phyloP scores from a whole-genome alignment of 2,797 vertebrate genomes.

The Onychomys torridus region DNA sequence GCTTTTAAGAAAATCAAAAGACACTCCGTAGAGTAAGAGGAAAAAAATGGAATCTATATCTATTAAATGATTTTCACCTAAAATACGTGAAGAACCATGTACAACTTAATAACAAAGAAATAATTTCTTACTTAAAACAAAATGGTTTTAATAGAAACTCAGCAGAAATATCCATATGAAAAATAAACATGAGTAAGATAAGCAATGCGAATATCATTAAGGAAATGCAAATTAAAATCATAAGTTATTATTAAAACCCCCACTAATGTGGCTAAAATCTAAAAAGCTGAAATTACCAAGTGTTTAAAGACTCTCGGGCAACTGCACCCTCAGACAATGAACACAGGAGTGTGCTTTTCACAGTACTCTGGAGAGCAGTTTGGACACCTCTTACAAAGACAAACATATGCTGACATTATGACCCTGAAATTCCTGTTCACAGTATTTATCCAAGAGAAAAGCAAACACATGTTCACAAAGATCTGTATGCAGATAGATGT shows the following conservation, averaged over 20 bases:
- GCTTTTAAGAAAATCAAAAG: slow-evolving; percentile 3
- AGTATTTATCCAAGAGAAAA: slow-evolving; percentile 23
- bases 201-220: background rate
- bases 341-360: background rate
- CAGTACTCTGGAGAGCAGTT: background rate
- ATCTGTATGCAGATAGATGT: background rate
- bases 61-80: background rate
- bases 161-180: background rate
- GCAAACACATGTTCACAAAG: slow-evolving; percentile 4
- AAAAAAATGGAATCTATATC: background rate
- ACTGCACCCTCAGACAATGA: background rate
- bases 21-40: background rate
- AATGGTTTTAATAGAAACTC: background rate
- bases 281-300: background rate
- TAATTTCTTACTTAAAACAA: background rate
- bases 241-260: background rate
- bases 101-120: background rate
- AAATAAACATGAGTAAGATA: slow-evolving; percentile 5
- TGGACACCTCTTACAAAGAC: background rate
- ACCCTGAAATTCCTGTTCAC: background rate
- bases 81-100: background rate
- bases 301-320: background rate
- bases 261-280: background rate
- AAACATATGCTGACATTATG: background rate
- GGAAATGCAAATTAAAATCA: slow-evolving; percentile 21